Conservation (phyloP, 2,797 vertebrate species). For the Nyctibius grandis region DNA sequence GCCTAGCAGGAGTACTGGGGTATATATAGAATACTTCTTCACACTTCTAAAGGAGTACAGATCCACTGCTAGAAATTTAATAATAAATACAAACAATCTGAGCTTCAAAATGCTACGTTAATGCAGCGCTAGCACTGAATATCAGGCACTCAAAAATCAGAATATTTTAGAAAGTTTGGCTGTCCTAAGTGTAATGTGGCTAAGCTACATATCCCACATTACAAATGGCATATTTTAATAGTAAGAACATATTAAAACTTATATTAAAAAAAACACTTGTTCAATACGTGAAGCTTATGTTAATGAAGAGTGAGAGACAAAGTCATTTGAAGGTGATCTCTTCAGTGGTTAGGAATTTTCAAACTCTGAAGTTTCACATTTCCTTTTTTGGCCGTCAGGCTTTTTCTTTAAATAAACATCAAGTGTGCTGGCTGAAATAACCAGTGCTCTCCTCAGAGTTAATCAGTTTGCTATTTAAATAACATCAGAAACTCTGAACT, state of each 20-base stretch:
- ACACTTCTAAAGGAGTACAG: not conserved
- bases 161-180: not conserved
- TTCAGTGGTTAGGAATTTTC: not conserved
- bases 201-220: not conserved
- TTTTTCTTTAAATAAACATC: not conserved
- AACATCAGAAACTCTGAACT: not conserved
- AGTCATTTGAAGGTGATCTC: not conserved
- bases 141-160: not conserved
- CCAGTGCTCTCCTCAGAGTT: not conserved
- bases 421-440: not conserved
- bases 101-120: slow-evolving; percentile 9
- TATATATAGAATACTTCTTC: slow-evolving; percentile 35
- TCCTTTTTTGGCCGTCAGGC: not conserved
- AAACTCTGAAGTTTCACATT: not conserved
- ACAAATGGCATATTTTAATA: slow-evolving; percentile 23
- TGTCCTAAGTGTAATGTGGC: not conserved
- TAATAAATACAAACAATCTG: slow-evolving; percentile 42
- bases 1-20: not conserved
- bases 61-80: not conserved
- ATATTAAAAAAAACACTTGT: not conserved
- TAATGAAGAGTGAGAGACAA: not conserved
- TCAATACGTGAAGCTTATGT: not conserved
- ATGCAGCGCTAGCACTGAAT: slow-evolving; percentile 1
- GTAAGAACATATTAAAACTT: not conserved
- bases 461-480: not conserved